Evolutionary conservation across 1,140 invertebrate genomes (phyloP).

Genomic region (Potamilus streckersoni): DNA sequence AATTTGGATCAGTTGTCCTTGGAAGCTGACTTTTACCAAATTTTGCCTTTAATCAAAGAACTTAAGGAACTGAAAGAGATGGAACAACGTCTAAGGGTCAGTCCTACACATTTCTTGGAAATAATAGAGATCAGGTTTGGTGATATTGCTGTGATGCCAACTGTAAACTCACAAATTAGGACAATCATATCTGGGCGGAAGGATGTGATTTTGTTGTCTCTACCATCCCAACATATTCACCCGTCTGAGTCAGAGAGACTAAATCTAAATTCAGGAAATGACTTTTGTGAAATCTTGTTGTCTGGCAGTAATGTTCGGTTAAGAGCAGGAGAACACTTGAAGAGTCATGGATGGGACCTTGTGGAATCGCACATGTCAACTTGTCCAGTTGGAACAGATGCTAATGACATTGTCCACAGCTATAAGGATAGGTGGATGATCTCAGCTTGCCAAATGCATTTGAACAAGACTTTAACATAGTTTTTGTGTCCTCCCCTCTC

Average conservation of each 20-base stretch:
- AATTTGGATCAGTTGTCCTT: slow-evolving; percentile 89
- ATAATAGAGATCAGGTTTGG: slow-evolving; percentile 60
- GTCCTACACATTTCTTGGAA: slow-evolving; percentile 47
- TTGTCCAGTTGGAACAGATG: slow-evolving; percentile 52
- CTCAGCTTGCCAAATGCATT: too few species aligned
- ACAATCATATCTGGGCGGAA: slow-evolving; percentile 57
- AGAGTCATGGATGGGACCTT: slow-evolving; percentile 82
- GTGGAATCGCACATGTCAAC: slow-evolving; percentile 72
- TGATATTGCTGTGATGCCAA: slow-evolving; percentile 60
- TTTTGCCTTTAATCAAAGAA: slow-evolving; percentile 75
- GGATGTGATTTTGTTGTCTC: slow-evolving; percentile 47
- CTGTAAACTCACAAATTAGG: slow-evolving; percentile 59
- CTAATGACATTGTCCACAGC: slow-evolving; percentile 49
- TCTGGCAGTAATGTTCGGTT: slow-evolving; percentile 50
- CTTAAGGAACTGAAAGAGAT: slow-evolving; percentile 73
- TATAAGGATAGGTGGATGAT: slow-evolving; percentile 53
- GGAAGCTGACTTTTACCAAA: slow-evolving; percentile 92
- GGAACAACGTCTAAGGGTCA: slow-evolving; percentile 7
- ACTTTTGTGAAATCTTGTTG: slow-evolving; percentile 55
- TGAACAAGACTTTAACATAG: too few species aligned
- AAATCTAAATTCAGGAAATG: slow-evolving; percentile 39
- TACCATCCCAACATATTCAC: slow-evolving; percentile 45
- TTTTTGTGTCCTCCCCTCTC: too few species aligned
- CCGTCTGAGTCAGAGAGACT: slow-evolving; percentile 47
- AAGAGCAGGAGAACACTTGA: slow-evolving; percentile 74